A percentile compares a stretch with the other conserved stretches of the same genome.
phyloP scores from a whole-genome alignment of 1,140 invertebrate species.

The Zelostemma sp. region DNA sequence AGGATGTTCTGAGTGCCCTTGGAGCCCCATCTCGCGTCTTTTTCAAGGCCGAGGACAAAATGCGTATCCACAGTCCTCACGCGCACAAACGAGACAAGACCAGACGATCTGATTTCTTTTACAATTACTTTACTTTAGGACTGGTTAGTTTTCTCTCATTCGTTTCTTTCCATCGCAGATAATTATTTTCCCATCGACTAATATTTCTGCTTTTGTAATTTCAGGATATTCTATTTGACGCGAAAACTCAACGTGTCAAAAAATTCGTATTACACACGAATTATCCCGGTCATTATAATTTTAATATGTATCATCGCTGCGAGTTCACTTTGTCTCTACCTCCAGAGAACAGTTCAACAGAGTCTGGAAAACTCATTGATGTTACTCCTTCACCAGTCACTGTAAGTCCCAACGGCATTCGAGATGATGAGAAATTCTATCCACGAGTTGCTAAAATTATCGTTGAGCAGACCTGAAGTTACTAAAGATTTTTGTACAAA shows the following conservation, averaged over 20 bases:
- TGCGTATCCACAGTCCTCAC: constrained; percentile 95
- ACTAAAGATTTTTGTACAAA: no score
- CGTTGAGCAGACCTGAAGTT: no score
- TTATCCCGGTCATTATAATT: constrained; percentile 99
- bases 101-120: constrained; percentile 92
- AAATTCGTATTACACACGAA: constrained; percentile 99
- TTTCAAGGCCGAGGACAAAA: constrained; percentile 98
- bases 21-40: constrained; percentile 87
- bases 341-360: constrained; percentile 70
- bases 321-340: constrained; percentile 86
- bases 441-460: no score
- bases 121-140: constrained; percentile 97
- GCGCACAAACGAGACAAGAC: constrained; percentile 81
- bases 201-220: constrained; percentile 35
- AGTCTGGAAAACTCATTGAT: constrained; percentile 73
- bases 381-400: constrained; percentile 73
- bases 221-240: constrained; percentile 97
- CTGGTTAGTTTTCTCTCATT: constrained; percentile 81
- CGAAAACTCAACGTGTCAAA: constrained; percentile 91
- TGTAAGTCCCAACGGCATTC: no score
- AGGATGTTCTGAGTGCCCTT: constrained; percentile 86
- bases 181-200: no score
- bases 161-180: no score
- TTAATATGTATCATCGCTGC: constrained; percentile 97
- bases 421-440: no score